Base-by-base conservation (phyloP, 1,140 invertebrate genomes). In the Cataglyphis hispanica region DNA sequence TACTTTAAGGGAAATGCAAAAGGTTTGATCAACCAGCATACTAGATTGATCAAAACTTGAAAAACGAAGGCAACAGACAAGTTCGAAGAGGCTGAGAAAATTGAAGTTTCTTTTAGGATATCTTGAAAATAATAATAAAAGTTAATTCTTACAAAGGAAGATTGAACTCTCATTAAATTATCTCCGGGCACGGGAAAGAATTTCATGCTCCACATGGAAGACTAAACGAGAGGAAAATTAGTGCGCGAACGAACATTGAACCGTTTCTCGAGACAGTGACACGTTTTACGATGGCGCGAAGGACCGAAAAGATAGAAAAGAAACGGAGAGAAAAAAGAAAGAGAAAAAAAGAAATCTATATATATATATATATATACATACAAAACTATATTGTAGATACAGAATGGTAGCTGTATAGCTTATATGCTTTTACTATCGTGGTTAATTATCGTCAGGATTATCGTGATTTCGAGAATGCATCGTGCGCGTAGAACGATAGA, bases 331-430 rank as follows among this genome's bases (percentile, higher is more conserved):
- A 69, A 22, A 84, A 83, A 77, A 80, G 61, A 75, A 63, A 72
- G 58, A 50, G 46, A 19, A 89, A 58, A 58, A 89, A 72, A 72
- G 81, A 80, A 61, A 81, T 60, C 78, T 40, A 89, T 84, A 88
- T 87, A 89, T 75, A 90, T 40, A 89, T 84, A 88, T 87, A 89
- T 75, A 90, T 84, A 90, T 86, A 92, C 83, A 91, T 87, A 90
- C 84, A 88, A 93, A 94, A 94, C 91, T 94, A 94, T 94, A 94
- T 94, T 95, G 94, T 95, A 95, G 94, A 95, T 95, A 95, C 91
- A 94, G 91, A 91, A 94, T 93, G 92, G 93, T 94, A 94, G 93
- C 93, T 95, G 93, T 93, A 92, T 94, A 94, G 94, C 94, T 94
- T 94, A 92, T 94, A 94, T 94, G 94, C 94, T 95, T 95, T 94